Evolutionary conservation across 2,797 vertebrate genomes (phyloP), one percentile per base, ranked within the genome.

Genomic region (Crocidura indochinensis): DNA sequence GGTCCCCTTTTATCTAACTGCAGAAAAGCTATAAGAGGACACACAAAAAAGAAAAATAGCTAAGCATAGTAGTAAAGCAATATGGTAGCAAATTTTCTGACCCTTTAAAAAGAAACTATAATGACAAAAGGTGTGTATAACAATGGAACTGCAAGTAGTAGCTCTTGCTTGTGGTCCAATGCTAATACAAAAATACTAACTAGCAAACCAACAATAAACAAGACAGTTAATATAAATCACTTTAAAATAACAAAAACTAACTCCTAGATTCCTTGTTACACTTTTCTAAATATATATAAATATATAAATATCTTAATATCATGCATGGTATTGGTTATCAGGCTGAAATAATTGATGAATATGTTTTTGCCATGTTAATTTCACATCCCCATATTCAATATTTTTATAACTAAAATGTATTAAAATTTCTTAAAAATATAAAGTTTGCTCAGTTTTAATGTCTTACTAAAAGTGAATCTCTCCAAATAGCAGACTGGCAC

Each of bases 1-100:
- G 96, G 96, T 14, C 98, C 96, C 38, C 97, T 98, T 96, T 98
- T 98, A 75, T 98, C 98, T 87, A 98, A 93, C 10, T 97, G 97
- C 78, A 98, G 96, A 87, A 97, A 98, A 97, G 97, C 97, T 99
- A 98, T 82, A 95, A 91, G 97, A 84, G 68, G 62, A 10, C 95
- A 94, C 67, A 88, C 87, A 56, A 51, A 87, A 90, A 91, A 49
- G 49, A 19, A 94, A 93, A 90, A 81, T 19, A 26, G 69, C 71
- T 87, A 72, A 90, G 87, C 64, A 76, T 71, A 91, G 5, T 20
- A 85, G 68, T 27, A 85, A 14, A 44, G 53, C 56, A 86, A 62
- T 84, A 86, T 15, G 17, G 88, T 65, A 26, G 51, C 1, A 78
- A 2, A 68, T 1, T 22, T 46, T 90, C 80, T 67, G 60, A 77